Evolutionary conservation across 1,140 invertebrate species (phyloP), one percentile per base, ranked within the genome.

Genomic region (Gonatopus flavifemur): DNA sequence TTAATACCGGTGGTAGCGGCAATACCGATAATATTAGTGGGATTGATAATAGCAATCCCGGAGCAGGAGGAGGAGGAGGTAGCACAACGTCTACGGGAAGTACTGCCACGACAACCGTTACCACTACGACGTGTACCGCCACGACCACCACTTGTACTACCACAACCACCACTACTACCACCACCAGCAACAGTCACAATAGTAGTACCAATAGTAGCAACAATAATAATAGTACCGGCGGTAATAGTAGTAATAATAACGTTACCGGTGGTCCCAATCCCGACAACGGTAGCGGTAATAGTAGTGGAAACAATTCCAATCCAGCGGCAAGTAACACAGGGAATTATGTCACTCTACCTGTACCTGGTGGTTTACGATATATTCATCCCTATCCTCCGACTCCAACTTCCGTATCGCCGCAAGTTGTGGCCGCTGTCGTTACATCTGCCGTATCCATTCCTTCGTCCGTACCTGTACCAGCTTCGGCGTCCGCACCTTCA

Each of bases 351-450:
- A 49, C 66, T 21, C 56, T 70, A n/a, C 66, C 67, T 19, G 67
- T 75, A 52, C 67, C 72, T 25, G 60, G 62, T 28, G 63, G 64
- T 50, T 59, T 78, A 5, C 68, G 76, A 24, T 76, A 76, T 62
- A 73, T 76, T n/a, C 72, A 77, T 62, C 60, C 73, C 46, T 77
- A 75, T 47, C 62, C 69, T 36, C 70, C 69, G 25, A 68, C 71
- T 49, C 69, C 71, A 39, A 62, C 66, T 8, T 64, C 72, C 44
- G 41, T 59, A 37, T 33, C 66, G 38, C 56, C 58, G 19, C 49
- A 57, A 13, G 40, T 52, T 3, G 62, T 57, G 8, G 55, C 50
- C 20, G 36, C 53, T 37, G 57, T 53, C 35, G 51, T 40, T 12
- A 64, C 56, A 2, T 64, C 63, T 37, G 59, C 58, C 28, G 50